Base-by-base conservation (phyloP, 2,888 invertebrate genomes). In the Chrysomela aeneicollis region DNA sequence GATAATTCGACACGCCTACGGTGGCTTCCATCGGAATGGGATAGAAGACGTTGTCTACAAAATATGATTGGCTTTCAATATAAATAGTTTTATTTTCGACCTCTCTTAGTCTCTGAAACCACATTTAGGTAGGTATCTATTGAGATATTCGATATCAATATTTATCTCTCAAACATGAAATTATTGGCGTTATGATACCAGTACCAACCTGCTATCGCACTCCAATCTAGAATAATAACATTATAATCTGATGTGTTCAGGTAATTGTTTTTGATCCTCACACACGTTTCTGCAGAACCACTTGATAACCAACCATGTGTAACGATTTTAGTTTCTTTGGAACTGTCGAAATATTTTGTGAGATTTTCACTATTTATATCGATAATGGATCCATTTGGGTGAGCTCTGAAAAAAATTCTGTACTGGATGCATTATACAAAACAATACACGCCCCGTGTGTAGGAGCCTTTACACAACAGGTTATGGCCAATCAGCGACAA, bases 291-390 rank as follows among this genome's bases (percentile, higher is more conserved):
- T 0, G 78, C 74, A 18, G 78, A 74, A 55, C 83, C 84, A 54
- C 77, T 77, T 0, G 86, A 84, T 57, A 84, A 75, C 87, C 87
- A 88, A 19, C 82, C 82, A 70, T 88, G 88, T 2, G 87, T 86
- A 12, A 87, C 63, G 12, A 86, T 82, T 77, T 84, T 86, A 0
- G 86, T 79, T 1, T 81, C 75, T 67, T 85, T 85, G 0, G 81
- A 79, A 1, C 74, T 70, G 71, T 86, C 82, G 63, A 85, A 85
- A 22, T 68, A 60, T 52, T 67, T 63, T 10, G 50, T 19, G n/a
- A 75, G 52, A 18, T 70, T 35, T 35, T 35, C 66, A 26, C 30
- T 42, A n/a, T 26, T 2, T 12, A 18, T 35, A 15, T 15, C 63
- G 0, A 67, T 26, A 2, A 19, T 47, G 17, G 8, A 19, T n/a